These are phyloP conservation scores for Hystrix cristata DNA, from an alignment of 2,113 vertebrate genomes.

Conservation along the genomic window DNA sequence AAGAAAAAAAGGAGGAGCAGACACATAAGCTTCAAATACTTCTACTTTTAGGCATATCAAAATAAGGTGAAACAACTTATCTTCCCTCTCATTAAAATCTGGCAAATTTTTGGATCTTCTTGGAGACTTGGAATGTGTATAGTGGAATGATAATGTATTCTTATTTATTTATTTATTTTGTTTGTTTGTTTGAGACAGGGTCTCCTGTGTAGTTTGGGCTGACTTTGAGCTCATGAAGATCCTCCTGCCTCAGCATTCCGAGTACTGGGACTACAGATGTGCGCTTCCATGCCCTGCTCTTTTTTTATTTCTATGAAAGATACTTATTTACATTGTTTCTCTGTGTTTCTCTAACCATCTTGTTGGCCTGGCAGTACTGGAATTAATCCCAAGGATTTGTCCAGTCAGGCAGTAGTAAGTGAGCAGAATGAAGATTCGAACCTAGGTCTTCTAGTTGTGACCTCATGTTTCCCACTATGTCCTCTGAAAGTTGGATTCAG, in stretches of 20 bases:
- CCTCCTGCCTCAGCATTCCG: no score
- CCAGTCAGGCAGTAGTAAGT: neutral
- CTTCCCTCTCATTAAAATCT: neutral
- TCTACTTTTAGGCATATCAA: neutral
- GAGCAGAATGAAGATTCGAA: neutral
- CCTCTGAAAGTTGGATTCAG: neutral
- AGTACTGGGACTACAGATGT: no score
- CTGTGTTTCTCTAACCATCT: neutral
- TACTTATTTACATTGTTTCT: neutral
- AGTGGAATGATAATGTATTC: neutral
- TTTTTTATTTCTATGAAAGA: no score
- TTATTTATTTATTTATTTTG: no score
- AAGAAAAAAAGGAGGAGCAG: neutral
- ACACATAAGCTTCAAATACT: neutral
- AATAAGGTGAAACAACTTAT: neutral
- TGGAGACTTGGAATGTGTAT: neutral
- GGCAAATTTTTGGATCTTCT: neutral
- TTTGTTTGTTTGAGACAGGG: no score
- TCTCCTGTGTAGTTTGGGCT: no score
- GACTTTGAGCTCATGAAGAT: no score
- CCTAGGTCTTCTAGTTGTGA: neutral
- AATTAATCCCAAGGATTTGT: neutral
- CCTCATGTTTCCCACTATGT: neutral
- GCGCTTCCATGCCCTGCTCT: no score
- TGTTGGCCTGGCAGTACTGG: neutral